phyloP scores from a whole-genome alignment of 2,113 vertebrate genomes.

The Dicentrarchus labrax region DNA sequence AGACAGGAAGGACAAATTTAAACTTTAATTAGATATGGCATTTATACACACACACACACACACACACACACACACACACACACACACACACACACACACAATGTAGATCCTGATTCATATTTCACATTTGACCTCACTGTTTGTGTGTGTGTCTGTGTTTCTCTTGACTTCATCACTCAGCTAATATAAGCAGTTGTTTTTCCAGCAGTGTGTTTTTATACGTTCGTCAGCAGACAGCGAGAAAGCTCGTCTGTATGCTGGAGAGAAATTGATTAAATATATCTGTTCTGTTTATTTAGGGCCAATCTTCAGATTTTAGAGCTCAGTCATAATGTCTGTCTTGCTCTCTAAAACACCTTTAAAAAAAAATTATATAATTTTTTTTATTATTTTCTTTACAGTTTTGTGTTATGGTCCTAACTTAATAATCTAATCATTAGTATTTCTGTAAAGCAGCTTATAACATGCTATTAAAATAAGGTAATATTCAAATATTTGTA shows the following conservation, averaged over 20 bases:
- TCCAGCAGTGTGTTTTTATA: not conserved
- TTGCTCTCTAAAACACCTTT: too few relatives aligned
- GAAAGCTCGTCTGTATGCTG: not conserved
- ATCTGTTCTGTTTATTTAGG: not conserved
- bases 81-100: constrained; percentile 8
- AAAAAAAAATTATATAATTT: too few relatives aligned
- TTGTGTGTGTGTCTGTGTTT: constrained; percentile 20
- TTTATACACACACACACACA: constrained; percentile 9
- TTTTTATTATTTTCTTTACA: not conserved
- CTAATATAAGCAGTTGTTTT: not conserved
- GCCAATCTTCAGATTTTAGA: not conserved
- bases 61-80: constrained; percentile 7
- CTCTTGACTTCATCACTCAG: constrained; percentile 27
- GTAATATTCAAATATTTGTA: too few relatives aligned
- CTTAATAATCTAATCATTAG: not conserved
- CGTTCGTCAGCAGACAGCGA: not conserved
- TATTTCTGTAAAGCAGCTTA: too few relatives aligned
- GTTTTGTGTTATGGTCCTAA: not conserved
- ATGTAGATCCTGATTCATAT: constrained; percentile 10
- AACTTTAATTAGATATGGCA: constrained; percentile 51
- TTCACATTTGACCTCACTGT: constrained; percentile 31
- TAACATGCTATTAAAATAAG: too few relatives aligned
- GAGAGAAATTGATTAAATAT: not conserved
- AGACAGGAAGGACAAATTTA: constrained; percentile 65
- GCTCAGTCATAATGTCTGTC: not conserved